Evolutionary conservation across 2,888 invertebrate genomes (phyloP).

Genomic region (Orthonychiurus folsomi): DNA sequence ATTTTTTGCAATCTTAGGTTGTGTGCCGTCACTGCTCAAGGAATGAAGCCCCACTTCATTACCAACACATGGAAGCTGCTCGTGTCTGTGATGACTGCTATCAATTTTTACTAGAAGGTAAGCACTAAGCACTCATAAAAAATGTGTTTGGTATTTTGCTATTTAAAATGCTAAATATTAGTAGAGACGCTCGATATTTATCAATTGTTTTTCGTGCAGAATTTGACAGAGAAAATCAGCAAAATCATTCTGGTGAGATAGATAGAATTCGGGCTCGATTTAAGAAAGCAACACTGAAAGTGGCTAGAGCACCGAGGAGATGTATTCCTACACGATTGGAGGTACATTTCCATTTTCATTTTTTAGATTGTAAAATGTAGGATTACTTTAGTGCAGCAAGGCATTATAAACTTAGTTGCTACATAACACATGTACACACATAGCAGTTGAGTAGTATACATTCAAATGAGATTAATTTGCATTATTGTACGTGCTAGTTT

Average conservation of each 20-base stretch:
- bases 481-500: no score
- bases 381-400: not conserved
- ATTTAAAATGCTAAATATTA: no score
- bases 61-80: constrained; percentile 47
- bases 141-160: no score
- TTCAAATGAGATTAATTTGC: no score
- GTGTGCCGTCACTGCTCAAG: constrained; percentile 56
- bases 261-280: constrained; percentile 41
- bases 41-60: constrained; percentile 50
- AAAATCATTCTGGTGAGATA: constrained; percentile 32
- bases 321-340: constrained; percentile 43
- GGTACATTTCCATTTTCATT: constrained; percentile 34
- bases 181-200: no score
- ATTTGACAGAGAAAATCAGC: constrained; percentile 39
- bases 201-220: no score
- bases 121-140: no score
- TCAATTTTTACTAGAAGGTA: constrained; percentile 45
- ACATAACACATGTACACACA: no score
- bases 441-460: no score
- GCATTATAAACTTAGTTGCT: no score
- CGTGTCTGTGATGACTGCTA: constrained; percentile 52
- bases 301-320: constrained; percentile 38
- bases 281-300: constrained; percentile 41
- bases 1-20: no score
- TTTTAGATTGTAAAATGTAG: not conserved